A percentile compares a stretch with the other conserved stretches of the same genome.
phyloP scores from a whole-genome alignment of 1,140 invertebrate genomes.

The Monomorium pharaonis region DNA sequence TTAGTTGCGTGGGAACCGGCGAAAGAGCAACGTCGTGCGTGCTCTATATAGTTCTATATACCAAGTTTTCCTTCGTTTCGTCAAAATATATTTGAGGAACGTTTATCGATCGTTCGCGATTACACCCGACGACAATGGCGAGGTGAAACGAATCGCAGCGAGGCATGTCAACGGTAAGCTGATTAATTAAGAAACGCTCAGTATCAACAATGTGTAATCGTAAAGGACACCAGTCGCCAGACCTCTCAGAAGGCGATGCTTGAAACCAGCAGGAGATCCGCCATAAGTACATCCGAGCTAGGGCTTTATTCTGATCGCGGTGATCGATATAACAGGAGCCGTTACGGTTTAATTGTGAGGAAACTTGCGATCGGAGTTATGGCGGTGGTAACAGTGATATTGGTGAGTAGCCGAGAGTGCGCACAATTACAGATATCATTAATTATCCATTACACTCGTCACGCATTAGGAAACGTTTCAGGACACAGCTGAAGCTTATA shows the following conservation, averaged over 20 bases:
- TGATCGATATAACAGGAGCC: constrained; percentile 78
- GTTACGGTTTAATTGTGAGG: constrained; percentile 75
- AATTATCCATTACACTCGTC: neutral
- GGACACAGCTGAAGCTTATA: neutral
- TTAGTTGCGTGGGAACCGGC: constrained; percentile 76
- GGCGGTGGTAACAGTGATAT: constrained; percentile 80
- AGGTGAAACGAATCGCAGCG: constrained; percentile 9
- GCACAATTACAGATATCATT: neutral
- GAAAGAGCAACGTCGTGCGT: constrained; percentile 64
- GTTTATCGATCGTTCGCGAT: neutral
- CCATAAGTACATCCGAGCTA: constrained; percentile 83
- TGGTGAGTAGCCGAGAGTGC: constrained; percentile 75
- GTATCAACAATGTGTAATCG: constrained; percentile 46
- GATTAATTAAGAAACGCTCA: neutral
- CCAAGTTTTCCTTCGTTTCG: neutral
- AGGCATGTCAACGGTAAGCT: constrained; percentile 34
- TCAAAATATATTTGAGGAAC: neutral
- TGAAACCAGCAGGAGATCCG: constrained; percentile 80
- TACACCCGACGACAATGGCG: neutral
- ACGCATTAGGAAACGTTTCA: neutral
- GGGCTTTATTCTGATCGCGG: constrained; percentile 82
- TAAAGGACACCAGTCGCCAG: constrained; percentile 16
- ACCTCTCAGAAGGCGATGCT: constrained; percentile 78
- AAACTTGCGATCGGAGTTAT: constrained; percentile 82
- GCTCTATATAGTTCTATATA: neutral